Conservation (phyloP, 2,113 vertebrate species). For the Pagrus major region DNA sequence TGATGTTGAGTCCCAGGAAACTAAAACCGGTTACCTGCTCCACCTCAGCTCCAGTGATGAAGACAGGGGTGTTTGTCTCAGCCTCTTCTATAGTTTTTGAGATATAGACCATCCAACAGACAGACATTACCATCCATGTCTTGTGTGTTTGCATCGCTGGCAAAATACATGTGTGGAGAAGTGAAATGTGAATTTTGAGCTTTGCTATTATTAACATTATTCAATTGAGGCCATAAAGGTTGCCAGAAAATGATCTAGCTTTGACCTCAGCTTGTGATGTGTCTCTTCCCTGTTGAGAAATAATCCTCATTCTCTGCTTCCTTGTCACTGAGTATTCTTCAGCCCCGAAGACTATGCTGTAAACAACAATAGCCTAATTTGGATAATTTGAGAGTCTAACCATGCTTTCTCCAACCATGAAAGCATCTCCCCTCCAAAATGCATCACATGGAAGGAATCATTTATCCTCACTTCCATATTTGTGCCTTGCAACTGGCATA, state of each 20-base stretch:
- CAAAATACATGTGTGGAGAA: not conserved
- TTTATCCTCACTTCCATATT: constrained; percentile 40
- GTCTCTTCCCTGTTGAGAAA: not conserved
- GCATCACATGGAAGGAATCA: constrained; percentile 48
- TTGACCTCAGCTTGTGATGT: constrained; percentile 25
- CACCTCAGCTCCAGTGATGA: no score
- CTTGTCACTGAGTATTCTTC: constrained; percentile 34
- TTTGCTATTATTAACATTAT: not conserved
- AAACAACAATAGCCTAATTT: constrained; percentile 65
- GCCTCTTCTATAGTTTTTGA: not conserved
- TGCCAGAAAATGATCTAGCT: not conserved
- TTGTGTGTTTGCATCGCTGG: not conserved
- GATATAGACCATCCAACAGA: not conserved
- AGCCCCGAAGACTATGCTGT: constrained; percentile 23
- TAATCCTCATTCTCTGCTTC: constrained; percentile 11
- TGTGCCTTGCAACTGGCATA: constrained; percentile 25
- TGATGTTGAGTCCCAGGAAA: no score
- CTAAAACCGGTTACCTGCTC: no score
- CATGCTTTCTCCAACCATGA: constrained; percentile 59
- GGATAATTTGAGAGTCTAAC: constrained; percentile 58
- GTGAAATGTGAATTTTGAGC: not conserved
- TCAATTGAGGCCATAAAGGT: not conserved
- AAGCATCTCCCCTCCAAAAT: constrained; percentile 50
- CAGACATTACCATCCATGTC: no score
- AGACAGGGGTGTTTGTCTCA: no score